Conservation (phyloP, 2,797 vertebrate species). For the Propithecus perrieri region DNA sequence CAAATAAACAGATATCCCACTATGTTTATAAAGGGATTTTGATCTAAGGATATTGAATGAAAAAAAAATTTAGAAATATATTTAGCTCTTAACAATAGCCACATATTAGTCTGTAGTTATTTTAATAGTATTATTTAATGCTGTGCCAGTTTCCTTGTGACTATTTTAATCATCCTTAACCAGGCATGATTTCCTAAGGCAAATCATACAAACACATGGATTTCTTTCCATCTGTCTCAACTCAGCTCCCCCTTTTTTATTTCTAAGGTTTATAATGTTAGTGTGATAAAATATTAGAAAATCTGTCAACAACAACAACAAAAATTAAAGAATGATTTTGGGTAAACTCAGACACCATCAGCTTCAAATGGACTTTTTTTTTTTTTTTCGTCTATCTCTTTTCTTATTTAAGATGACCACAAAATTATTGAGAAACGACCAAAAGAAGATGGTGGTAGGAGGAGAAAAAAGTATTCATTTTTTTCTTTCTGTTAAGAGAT, state of each 20-base stretch:
- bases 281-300: neutral
- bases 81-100: conserved; percentile 21
- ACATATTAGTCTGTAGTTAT: conserved; percentile 16
- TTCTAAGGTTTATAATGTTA: neutral
- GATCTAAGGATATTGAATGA: neutral
- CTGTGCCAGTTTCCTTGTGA: neutral
- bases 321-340: neutral
- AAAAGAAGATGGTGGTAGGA: neutral
- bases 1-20: neutral
- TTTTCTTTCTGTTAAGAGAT: neutral
- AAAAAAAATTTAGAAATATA: conserved; percentile 25
- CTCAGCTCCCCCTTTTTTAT: neutral
- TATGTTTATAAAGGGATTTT: conserved; percentile 12
- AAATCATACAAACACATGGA: neutral
- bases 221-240: neutral
- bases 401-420: neutral
- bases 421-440: neutral
- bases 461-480: neutral
- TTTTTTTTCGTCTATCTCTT: neutral
- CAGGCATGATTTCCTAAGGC: conserved; percentile 42
- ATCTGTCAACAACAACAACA: neutral
- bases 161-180: conserved; percentile 47
- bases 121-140: conserved; percentile 52
- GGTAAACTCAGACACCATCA: neutral
- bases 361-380: neutral